Base-by-base conservation (phyloP, 1,140 invertebrate species). In the Adoxophyes honmai region DNA sequence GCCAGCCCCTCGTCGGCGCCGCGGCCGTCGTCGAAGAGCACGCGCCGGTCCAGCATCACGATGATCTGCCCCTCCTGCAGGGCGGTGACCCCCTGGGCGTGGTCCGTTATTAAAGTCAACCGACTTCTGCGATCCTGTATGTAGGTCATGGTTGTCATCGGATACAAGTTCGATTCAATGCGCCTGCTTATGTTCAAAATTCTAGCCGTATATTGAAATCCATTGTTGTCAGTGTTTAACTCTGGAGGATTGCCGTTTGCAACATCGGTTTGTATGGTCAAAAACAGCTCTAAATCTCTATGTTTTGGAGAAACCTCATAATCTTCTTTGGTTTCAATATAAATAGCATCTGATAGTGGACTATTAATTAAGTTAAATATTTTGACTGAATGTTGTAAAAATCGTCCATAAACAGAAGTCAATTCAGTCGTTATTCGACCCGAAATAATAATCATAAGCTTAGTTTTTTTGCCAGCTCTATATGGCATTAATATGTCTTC, bases 1-100 rank as follows among this genome's bases (percentile, higher is more conserved):
- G 96, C 92, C 0, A 98, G 91, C n/a, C 96, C 97, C 80, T 98
- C 96, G 2, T 95, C 94, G 91, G 97, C 70, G 0, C 97, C 97
- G 13, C 96, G 86, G 0, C 94, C 94, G 71, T 98, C 97, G 70
- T 98, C 96, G 72, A 95, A 96, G 0, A 95, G 80, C 0, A 95
- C 95, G 54, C 95, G 90, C 5, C 97, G 86, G 64, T 98, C 97
- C 6, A 98, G 73, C 95, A 98, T 97, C 0, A 97, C 92, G 67
- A 97, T 94, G n/a, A 98, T 66, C 82, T 94, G 94, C 0, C 96
- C 96, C 0, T 94, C 93, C 66, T 96, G 93, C 74, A 95, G 94
- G 39, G 93, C 93, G 0, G 95, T 93, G 0, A 94, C 95, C 0
- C 96, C 96, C 76, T 96, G 95, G 0, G 95, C 94, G 65, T 97